Base-by-base conservation (phyloP, 1,140 invertebrate species). In the Diorhabda elongata region DNA sequence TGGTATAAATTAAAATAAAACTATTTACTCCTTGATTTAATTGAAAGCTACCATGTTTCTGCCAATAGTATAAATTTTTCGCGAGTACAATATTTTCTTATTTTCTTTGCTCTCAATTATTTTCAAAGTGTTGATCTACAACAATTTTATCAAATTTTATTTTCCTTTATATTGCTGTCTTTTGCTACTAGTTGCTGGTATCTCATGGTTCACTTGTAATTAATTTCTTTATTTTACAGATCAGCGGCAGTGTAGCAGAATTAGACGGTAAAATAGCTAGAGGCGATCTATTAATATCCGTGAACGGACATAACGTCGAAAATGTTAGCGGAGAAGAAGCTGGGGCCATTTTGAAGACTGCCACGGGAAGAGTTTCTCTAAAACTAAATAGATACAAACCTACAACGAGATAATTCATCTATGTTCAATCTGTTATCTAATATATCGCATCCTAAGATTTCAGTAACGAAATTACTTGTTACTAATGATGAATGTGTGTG, bases 251-350 rank as follows among this genome's bases (percentile, higher is more conserved):
- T 52, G 90, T 90, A 66, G 96, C 96, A 0, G 94, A 97, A 74
- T 87, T 94, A 52, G 96, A 98, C 81, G 95, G 93, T 5, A 88
- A 94, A 71, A 87, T 99, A 66, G 91, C 94, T 83, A 92, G 92
- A 78, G 97, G 97, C 9, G 97, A 99, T 82, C 89, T 96, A 74
- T 90, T 99, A 60, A 82, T 96, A 7, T 85, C 93, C 43, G 92
- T 99, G 0, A 96, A 98, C 81, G 94, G 91, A 6, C 90, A 95
- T 77, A 91, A 97, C 77, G 83, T 99, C 44, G 89, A 91, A 67
- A 87, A 89, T 66, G 88, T 89, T 2, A 89, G 92, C 26, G 92
- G 94, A 76, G 91, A 96, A 74, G 90, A 97, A 73, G 93, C 92
- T 9, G 95, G 94, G 41, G 88, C 92, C 8, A 87, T 96, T n/a